A percentile compares a stretch with the other conserved stretches of the same genome.
Conservation (phyloP, 2,888 invertebrate genomes). For the Zaprionus bogoriensis region DNA sequence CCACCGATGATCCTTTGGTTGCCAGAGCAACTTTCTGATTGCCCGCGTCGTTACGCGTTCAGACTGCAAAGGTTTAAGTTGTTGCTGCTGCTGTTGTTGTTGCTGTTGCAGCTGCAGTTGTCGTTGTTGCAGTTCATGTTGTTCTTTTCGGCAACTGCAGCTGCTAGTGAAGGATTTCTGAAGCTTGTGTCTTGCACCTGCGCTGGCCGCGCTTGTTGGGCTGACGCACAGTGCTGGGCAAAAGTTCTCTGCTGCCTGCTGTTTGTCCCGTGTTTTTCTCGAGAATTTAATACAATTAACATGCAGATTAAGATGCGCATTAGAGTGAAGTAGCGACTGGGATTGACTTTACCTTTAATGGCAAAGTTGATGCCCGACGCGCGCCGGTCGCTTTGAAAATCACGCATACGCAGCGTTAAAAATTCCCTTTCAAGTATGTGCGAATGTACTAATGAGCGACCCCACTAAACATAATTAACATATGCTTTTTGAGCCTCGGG, state of each 20-base stretch:
- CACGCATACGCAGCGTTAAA: slow-evolving; percentile 51
- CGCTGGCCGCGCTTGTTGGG: neutral
- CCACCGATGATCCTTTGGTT: slow-evolving; percentile 39
- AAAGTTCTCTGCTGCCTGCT: slow-evolving; percentile 31
- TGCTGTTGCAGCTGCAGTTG: neutral
- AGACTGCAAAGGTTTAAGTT: slow-evolving; percentile 24
- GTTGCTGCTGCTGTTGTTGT: neutral
- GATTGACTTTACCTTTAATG: slow-evolving; percentile 62
- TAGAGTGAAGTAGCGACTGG: too few relatives aligned
- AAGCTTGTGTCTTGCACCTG: slow-evolving; percentile 1
- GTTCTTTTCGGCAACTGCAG: slow-evolving; percentile 19
- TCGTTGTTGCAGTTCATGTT: slow-evolving; percentile 1
- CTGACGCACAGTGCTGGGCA: slow-evolving; percentile 5
- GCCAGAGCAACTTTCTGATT: slow-evolving; percentile 56
- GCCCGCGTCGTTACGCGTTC: slow-evolving; percentile 24
- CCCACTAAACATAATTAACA: slow-evolving; percentile 61
- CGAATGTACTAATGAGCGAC: slow-evolving; percentile 38
- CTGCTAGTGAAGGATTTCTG: slow-evolving; percentile 32
- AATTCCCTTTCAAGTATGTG: slow-evolving; percentile 67
- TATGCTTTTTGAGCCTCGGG: slow-evolving; percentile 61
- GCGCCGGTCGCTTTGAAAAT: slow-evolving; percentile 12
- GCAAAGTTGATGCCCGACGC: slow-evolving; percentile 22
- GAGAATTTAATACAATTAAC: slow-evolving; percentile 57
- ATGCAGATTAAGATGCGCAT: slow-evolving; percentile 45
- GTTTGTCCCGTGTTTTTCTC: neutral